phyloP scores from a whole-genome alignment of 1,140 invertebrate genomes.

The Antheraea mylitta region DNA sequence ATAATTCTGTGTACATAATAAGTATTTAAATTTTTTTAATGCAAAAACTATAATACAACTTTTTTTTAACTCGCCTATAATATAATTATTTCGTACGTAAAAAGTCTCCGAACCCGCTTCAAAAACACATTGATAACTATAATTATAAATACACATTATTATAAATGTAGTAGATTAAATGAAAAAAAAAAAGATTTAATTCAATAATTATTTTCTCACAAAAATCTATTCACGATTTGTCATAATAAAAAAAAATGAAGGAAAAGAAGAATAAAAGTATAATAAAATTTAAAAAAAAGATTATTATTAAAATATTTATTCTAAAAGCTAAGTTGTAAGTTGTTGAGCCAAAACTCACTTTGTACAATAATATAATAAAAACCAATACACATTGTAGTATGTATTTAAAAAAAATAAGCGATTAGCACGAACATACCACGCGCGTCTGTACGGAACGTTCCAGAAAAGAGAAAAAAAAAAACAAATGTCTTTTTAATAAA shows the following conservation, averaged over 20 bases:
- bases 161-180: not conserved
- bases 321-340: constrained; percentile 66
- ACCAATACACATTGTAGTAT: constrained; percentile 53
- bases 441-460: constrained; percentile 27
- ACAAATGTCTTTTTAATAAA: constrained; percentile 51
- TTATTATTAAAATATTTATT: constrained; percentile 31
- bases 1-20: constrained; percentile 16
- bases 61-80: not conserved
- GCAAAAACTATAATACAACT: constrained; percentile 1
- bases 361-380: constrained; percentile 65
- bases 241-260: constrained; percentile 28
- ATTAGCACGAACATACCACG: constrained; percentile 51
- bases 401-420: constrained; percentile 37
- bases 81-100: not conserved
- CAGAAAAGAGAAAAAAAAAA: not conserved
- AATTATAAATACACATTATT: not conserved
- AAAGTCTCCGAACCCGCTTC: constrained; percentile 1
- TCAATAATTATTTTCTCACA: no score
- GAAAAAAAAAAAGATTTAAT: not conserved
- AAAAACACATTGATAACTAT: not conserved
- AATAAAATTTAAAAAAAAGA: constrained; percentile 48
- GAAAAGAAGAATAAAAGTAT: not conserved
- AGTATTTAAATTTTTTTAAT: not conserved
- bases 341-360: constrained; percentile 71
- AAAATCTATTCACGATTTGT: constrained; percentile 27